phyloP scores from a whole-genome alignment of 2,113 vertebrate species.

The Microtus pennsylvanicus region DNA sequence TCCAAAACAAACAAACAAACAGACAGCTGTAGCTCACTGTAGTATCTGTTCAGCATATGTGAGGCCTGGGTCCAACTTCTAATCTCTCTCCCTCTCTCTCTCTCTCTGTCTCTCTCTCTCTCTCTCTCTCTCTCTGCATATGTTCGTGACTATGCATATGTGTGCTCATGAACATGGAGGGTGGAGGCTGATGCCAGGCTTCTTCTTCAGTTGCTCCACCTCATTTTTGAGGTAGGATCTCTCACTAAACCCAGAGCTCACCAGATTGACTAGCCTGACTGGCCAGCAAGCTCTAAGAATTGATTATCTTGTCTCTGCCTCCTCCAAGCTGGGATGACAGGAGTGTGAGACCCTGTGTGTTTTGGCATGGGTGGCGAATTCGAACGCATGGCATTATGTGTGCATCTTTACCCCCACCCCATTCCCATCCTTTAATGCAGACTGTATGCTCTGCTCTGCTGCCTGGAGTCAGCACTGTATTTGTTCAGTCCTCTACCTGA shows the following conservation, averaged over 20 bases:
- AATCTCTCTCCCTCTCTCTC: no score
- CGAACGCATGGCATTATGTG: not conserved
- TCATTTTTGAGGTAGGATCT: not conserved
- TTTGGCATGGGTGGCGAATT: not conserved
- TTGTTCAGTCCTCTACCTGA: constrained; percentile 13
- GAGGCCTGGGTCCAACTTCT: not conserved
- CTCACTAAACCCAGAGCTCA: not conserved
- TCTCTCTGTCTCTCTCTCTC: not conserved
- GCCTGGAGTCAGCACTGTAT: not conserved
- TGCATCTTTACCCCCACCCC: not conserved
- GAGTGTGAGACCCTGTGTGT: not conserved
- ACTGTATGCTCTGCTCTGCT: not conserved
- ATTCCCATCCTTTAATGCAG: not conserved
- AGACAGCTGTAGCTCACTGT: not conserved
- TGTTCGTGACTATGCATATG: not conserved
- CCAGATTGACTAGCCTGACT: not conserved
- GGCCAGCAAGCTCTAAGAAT: not conserved
- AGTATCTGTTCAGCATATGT: not conserved
- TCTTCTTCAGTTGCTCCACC: not conserved
- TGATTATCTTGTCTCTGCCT: not conserved
- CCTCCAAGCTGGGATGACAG: not conserved
- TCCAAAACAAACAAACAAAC: not conserved
- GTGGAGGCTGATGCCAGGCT: no score
- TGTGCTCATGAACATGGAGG: not conserved
- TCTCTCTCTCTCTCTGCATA: no score